A percentile compares a stretch with the other conserved stretches of the same genome.
These are phyloP conservation scores for Hemichromis elongatus DNA, from an alignment of 2,113 vertebrate genomes.

Conservation along the genomic window DNA sequence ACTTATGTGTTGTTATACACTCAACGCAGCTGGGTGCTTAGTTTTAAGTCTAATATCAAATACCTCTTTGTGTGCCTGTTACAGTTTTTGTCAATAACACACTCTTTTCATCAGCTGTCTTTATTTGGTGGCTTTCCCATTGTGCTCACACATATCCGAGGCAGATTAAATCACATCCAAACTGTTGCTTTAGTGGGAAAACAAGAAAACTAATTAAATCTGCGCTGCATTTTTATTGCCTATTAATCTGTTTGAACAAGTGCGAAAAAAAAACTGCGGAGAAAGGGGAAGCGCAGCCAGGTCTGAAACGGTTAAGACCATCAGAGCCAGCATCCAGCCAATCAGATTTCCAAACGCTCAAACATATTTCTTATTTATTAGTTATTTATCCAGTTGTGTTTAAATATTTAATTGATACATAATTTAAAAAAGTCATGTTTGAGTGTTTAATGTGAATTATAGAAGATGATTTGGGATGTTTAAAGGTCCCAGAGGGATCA, in stretches of 20 bases:
- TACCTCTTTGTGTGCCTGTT: neutral
- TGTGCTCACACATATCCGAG: neutral
- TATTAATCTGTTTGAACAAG: conserved; percentile 1
- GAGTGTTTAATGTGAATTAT: neutral
- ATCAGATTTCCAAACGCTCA: neutral
- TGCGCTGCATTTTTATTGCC: conserved; percentile 1
- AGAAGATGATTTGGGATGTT: neutral
- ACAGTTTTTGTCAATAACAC: neutral
- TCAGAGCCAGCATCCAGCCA: neutral
- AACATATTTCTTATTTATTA: neutral
- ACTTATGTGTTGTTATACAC: neutral
- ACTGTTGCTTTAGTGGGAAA: conserved; percentile 14
- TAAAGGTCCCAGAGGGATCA: neutral
- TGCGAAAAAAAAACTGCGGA: neutral
- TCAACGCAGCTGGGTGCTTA: neutral
- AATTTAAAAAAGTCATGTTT: neutral
- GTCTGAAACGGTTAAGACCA: neutral
- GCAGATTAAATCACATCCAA: neutral
- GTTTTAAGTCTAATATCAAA: neutral
- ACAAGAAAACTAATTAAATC: conserved; percentile 26
- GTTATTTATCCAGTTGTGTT: neutral
- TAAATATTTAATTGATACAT: neutral
- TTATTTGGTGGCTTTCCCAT: neutral
- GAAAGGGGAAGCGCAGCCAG: neutral
- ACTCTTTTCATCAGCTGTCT: neutral